Base-by-base conservation (phyloP, 2,888 invertebrate species). In the Orchestes rusci region DNA sequence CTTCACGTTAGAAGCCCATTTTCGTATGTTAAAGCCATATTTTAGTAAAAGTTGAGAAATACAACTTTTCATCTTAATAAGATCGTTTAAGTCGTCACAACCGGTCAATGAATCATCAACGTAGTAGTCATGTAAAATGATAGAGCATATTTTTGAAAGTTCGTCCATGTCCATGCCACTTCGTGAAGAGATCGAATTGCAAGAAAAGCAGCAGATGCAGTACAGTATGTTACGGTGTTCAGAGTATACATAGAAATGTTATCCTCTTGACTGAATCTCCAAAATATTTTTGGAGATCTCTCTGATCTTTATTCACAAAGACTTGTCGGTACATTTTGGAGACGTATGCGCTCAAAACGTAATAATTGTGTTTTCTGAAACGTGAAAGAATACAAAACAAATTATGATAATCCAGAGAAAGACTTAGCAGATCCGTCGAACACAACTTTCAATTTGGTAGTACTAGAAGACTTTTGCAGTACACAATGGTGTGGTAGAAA, bases 21-120 rank as follows among this genome's bases (percentile, higher is more conserved):
- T 36, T 36, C 36, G 8, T 13, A 36, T 20, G 7, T 12, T 20
- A 13, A 36, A 36, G 8, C 36, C 36, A 20, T 36, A 36, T 20
- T 20, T 18, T 5, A 7, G 10, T 12, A 18, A 36, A 20, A 36
- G 36, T 10, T 20, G 7, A 8, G 34, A 10, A 30, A 30, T 30
- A 30, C 4, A 53, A 36, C 8, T 43, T 17, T 31, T 36, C 3
- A 36, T 31, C 13, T 23, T 16, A 23, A 8, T 34, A 8, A 45
- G 20, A 12, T 44, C 20, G 18, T 32, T 37, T 18, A 33, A 13
- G 13, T 17, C 12, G 1, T 44, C 16, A 19, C n/a, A 20, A 16
- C 12, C 35, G n/a, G 35, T 35, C 17, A 51, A 13, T 2, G 51
- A 8, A 48, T 54, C 53, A 39, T 55, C 53, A 4, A 55, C 54